Base-by-base conservation (phyloP, 2,888 invertebrate genomes). In the Camptogramma bilineatum region DNA sequence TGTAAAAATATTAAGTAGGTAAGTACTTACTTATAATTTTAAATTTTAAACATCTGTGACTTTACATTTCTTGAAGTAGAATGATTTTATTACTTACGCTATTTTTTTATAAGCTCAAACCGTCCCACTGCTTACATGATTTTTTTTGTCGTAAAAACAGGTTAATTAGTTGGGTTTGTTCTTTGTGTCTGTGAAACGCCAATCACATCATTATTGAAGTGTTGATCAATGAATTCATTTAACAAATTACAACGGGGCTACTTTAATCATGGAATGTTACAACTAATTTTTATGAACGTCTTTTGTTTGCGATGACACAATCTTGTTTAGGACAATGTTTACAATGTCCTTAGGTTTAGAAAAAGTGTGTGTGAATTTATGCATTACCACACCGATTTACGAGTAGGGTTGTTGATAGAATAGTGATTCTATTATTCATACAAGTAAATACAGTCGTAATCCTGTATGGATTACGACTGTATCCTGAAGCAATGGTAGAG, bases 201-300 rank as follows among this genome's bases (percentile, higher is more conserved):
- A 13, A 39, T 39, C 34, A 39, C 10, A 39, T 42, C 13, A 47
- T 47, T 46, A 59, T 21, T 21, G 47, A 52, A 47, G 34, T 60
- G 52, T 60, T 46, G 56, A 57, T 16, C 19, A 50, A 50, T 39
- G 34, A 21, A 57, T 57, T 57, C 21, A 57, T 42, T 21, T 28
- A 3, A 51, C 16, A 31, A 16, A 44, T 44, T 44, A 44, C 44
- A 17, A 17, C 7, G 17, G 16, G 17, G 8, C 16, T 44, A 39
- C 17, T 39, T 13, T 13, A 39, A 13, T n/a, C n/a, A n/a, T 39
- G 44, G 44, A 44, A 44, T 44, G 17, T 17, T 28, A 28, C 28
- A 5, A 28, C 28, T 28, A 28, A 2, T 28, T 28, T 16, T 17
- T 0, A 44, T 13, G 17, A 44, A 44, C 13, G 17, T 4, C 16